Percentiles rank a stretch among this genome's conserved stretches.
phyloP scores from a whole-genome alignment of 1,140 invertebrate genomes.

The Belonocnema kinseyi region DNA sequence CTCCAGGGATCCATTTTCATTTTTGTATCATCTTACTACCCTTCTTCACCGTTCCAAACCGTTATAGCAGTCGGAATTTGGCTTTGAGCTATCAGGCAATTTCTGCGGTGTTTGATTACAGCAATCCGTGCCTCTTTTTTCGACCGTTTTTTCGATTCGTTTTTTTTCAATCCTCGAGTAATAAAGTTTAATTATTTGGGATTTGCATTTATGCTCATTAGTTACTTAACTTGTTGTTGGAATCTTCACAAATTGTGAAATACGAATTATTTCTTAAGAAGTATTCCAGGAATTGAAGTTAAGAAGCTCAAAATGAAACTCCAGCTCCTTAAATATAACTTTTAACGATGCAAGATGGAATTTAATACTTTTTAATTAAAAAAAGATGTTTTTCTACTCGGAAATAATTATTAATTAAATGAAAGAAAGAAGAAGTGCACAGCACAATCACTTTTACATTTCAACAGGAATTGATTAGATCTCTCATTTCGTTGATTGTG shows the following conservation, averaged over 20 bases:
- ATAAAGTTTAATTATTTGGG: neutral
- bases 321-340: no score
- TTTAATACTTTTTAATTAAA: no score
- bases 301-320: no score
- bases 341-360: no score
- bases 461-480: neutral
- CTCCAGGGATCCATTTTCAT: slow-evolving; percentile 10
- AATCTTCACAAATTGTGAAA: neutral
- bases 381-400: no score
- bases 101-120: slow-evolving; percentile 17
- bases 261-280: neutral
- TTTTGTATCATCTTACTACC: slow-evolving; percentile 19
- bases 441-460: no score
- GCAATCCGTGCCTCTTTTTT: slow-evolving; percentile 11
- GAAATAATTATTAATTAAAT: no score
- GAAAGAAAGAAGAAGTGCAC: no score
- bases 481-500: neutral
- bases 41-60: neutral
- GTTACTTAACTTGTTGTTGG: neutral
- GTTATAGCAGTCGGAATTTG: neutral
- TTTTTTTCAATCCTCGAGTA: neutral
- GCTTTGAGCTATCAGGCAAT: slow-evolving; percentile 18
- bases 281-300: no score
- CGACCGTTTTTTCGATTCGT: neutral
- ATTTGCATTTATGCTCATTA: neutral